phyloP scores from a whole-genome alignment of 2,888 invertebrate genomes.

The Acrocyrtus sp. region DNA sequence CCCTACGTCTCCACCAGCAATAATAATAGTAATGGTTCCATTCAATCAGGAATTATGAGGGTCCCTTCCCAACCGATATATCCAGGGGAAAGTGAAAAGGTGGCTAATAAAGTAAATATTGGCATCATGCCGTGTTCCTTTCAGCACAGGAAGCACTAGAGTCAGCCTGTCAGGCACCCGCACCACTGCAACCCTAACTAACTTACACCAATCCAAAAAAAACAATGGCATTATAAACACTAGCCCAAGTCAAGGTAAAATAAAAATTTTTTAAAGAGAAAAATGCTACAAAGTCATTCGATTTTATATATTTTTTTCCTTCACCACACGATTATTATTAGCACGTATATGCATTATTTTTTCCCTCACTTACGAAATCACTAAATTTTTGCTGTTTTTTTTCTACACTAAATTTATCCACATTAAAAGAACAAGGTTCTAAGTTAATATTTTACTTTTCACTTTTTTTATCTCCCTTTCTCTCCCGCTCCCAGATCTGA shows the following conservation, averaged over 20 bases:
- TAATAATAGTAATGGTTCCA: too few species aligned
- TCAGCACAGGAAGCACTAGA: slow-evolving; percentile 40
- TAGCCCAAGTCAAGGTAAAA: background rate
- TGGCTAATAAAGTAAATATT: slow-evolving; percentile 16
- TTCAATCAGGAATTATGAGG: too few species aligned
- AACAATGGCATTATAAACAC: background rate
- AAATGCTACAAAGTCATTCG: background rate
- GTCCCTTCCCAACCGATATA: slow-evolving; percentile 5
- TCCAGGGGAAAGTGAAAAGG: background rate
- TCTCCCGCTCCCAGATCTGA: too few species aligned
- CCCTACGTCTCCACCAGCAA: background rate
- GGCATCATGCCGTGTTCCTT: slow-evolving; percentile 26
- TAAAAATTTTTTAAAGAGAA: background rate
- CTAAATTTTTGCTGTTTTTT: too few species aligned
- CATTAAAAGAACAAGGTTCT: too few species aligned
- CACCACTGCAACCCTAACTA: background rate
- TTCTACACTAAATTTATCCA: too few species aligned
- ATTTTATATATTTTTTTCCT: background rate
- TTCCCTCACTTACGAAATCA: background rate
- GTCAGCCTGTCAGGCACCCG: slow-evolving; percentile 25
- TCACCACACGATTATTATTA: background rate
- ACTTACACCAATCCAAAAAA: background rate
- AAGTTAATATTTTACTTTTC: too few species aligned
- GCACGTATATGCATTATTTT: background rate
- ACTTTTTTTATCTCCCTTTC: too few species aligned